These are phyloP conservation scores for Dilophus febrilis DNA, from an alignment of 2,888 invertebrate genomes.

Conservation along the genomic window DNA sequence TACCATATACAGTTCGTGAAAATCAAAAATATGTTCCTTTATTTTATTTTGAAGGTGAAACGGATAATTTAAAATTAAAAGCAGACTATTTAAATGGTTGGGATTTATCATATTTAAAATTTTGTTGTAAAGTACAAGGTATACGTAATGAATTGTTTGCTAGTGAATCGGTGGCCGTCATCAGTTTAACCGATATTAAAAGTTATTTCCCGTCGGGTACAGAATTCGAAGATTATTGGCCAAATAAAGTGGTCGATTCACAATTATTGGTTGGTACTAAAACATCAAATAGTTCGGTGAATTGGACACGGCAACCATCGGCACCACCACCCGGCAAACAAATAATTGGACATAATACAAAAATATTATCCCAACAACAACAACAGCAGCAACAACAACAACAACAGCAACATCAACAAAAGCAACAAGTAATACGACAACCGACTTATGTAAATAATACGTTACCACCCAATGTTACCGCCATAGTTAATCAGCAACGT, in stretches of 20 bases:
- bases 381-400: slow-evolving; percentile 16
- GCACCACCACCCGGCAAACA: slow-evolving; percentile 45
- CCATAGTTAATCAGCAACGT: neutral
- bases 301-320: slow-evolving; percentile 63
- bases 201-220: slow-evolving; percentile 82
- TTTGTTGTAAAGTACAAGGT: slow-evolving; percentile 88
- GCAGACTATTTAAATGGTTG: slow-evolving; percentile 78
- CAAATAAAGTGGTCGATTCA: slow-evolving; percentile 62
- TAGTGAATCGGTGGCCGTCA: slow-evolving; percentile 78
- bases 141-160: slow-evolving; percentile 81
- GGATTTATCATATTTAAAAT: slow-evolving; percentile 84
- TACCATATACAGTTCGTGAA: slow-evolving; percentile 76
- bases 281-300: slow-evolving; percentile 37
- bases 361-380: slow-evolving; percentile 20
- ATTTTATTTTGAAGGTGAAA: slow-evolving; percentile 73
- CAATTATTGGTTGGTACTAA: slow-evolving; percentile 51
- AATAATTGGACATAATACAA: slow-evolving; percentile 13
- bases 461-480: too few relatives aligned
- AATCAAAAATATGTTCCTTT: slow-evolving; percentile 77
- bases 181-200: slow-evolving; percentile 76
- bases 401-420: slow-evolving; percentile 20
- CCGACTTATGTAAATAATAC: too few relatives aligned
- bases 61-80: slow-evolving; percentile 75
- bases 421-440: slow-evolving; percentile 19
- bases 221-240: slow-evolving; percentile 86